These are phyloP conservation scores for Cirrhinus mrigala DNA, from an alignment of 2,797 vertebrate genomes.

Conservation along the genomic window DNA sequence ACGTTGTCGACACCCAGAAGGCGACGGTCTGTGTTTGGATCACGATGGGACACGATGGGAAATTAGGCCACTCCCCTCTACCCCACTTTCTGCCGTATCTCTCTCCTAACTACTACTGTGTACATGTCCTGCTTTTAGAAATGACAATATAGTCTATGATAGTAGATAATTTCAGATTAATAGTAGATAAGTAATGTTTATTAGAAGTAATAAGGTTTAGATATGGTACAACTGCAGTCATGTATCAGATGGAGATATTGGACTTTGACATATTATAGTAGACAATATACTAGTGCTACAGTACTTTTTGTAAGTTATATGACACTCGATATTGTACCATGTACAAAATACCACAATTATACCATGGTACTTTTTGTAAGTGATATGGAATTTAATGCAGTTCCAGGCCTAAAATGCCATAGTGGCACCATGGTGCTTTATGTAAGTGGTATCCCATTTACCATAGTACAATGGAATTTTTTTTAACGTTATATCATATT, in stretches of 20 bases:
- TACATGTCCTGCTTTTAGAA: background rate
- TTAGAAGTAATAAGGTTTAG: background rate
- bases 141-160: background rate
- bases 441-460: too few species aligned
- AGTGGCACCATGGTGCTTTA: too few species aligned
- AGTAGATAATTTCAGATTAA: background rate
- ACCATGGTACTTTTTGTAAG: background rate
- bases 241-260: background rate
- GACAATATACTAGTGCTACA: too few species aligned
- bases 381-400: background rate
- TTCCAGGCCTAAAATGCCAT: too few species aligned
- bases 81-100: background rate
- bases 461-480: too few species aligned
- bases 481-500: too few species aligned
- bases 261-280: background rate
- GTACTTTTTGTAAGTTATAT: background rate
- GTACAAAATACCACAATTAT: background rate
- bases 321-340: background rate
- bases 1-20: conserved; percentile 28
- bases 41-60: conserved; percentile 10
- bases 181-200: too few species aligned
- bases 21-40: conserved; percentile 51
- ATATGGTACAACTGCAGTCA: background rate
- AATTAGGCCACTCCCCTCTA: conserved; percentile 20
- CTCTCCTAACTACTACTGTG: background rate